phyloP scores from a whole-genome alignment of 2,797 vertebrate genomes.

The Neomorphus geoffroyi region DNA sequence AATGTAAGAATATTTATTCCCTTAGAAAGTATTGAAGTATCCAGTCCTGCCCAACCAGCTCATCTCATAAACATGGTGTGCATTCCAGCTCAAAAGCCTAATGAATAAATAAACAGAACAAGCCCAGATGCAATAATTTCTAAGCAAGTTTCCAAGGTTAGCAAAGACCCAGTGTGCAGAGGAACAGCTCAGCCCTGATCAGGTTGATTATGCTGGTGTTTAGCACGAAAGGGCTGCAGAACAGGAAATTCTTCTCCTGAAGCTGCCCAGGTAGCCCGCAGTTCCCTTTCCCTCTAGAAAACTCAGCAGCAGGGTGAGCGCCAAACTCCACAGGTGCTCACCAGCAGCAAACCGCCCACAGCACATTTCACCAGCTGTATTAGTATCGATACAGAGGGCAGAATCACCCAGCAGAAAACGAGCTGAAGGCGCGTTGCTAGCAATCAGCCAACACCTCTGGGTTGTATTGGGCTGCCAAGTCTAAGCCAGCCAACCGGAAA shows the following conservation, averaged over 20 bases:
- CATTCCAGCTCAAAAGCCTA: background rate
- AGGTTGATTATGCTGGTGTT: background rate
- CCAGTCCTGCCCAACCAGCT: background rate
- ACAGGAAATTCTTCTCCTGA: background rate
- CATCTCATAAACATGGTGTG: background rate
- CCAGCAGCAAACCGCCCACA: background rate
- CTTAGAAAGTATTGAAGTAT: background rate
- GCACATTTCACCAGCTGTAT: background rate
- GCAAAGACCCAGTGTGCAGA: background rate
- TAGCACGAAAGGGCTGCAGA: background rate
- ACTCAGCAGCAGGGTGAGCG: background rate
- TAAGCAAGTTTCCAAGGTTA: background rate
- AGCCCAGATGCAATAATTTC: background rate
- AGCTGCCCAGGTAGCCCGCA: rapidly evolving
- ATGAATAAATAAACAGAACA: background rate
- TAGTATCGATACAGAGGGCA: background rate
- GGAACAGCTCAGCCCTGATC: background rate
- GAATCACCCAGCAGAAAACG: rapidly evolving
- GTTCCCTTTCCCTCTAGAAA: background rate
- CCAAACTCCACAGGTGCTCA: background rate
- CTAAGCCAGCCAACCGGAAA: background rate
- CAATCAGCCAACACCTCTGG: background rate
- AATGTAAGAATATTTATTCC: background rate
- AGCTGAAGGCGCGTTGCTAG: rapidly evolving
- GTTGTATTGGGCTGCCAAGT: background rate